Evolutionary conservation across 2,888 invertebrate species (phyloP).

Genomic region (Megaustenia siamemsis): DNA sequence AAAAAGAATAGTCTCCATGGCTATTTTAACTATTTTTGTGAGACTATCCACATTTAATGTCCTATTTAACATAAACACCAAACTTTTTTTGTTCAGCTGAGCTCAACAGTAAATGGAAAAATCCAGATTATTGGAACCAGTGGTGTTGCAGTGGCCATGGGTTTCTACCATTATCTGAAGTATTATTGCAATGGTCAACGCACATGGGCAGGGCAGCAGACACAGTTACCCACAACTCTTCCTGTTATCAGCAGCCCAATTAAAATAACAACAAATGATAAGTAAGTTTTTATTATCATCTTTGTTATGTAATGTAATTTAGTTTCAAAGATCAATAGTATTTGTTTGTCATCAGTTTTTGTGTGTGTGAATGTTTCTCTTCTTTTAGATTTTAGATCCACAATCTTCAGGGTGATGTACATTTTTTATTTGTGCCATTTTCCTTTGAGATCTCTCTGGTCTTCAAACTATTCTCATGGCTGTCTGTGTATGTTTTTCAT

Average conservation of each 20-base stretch:
- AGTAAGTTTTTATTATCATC: constrained; percentile 63
- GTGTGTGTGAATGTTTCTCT: no score
- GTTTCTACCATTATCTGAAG: constrained; percentile 92
- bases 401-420: no score
- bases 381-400: no score
- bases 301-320: not conserved
- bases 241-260: constrained; percentile 67
- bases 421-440: not conserved
- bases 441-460: not conserved
- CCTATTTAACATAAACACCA: not conserved
- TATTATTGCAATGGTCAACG: constrained; percentile 89
- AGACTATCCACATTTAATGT: no score
- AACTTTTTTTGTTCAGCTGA: constrained; percentile 53
- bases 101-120: constrained; percentile 55
- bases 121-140: constrained; percentile 82
- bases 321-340: no score
- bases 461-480: not conserved
- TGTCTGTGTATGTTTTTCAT: no score
- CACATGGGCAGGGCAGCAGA: constrained; percentile 90
- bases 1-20: no score
- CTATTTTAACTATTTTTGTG: no score
- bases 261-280: constrained; percentile 77
- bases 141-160: constrained; percentile 91
- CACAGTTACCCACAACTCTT: constrained; percentile 74
- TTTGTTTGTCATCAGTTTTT: no score